These are phyloP conservation scores for Tetramorium parvispinum DNA, from an alignment of 1,140 invertebrate species.

Conservation along the genomic window DNA sequence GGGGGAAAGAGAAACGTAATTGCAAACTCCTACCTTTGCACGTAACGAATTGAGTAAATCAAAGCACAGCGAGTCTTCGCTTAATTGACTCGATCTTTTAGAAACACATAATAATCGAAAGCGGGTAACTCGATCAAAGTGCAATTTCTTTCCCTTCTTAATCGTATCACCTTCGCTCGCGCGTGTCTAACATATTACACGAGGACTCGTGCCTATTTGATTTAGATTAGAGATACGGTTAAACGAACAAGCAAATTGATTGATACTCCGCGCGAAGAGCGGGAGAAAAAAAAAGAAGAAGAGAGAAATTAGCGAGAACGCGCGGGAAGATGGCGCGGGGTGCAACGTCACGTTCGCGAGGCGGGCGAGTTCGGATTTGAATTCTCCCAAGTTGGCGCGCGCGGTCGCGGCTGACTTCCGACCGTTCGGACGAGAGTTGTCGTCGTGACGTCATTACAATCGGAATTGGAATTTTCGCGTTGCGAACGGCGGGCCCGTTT, in stretches of 20 bases:
- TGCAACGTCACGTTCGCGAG: not conserved
- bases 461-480: too few relatives aligned
- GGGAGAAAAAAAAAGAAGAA: not conserved
- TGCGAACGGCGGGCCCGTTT: not conserved
- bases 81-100: slow-evolving; percentile 37
- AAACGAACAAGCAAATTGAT: not conserved
- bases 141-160: slow-evolving; percentile 32
- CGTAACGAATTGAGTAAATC: slow-evolving; percentile 23
- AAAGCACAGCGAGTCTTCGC: not conserved
- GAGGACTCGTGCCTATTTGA: not conserved
- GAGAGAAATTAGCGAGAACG: too few relatives aligned
- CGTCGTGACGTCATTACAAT: too few relatives aligned
- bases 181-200: not conserved
- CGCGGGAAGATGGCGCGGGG: too few relatives aligned
- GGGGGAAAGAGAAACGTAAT: not conserved
- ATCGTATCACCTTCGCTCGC: not conserved
- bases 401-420: not conserved
- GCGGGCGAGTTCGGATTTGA: not conserved
- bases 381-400: slow-evolving; percentile 14
- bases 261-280: not conserved
- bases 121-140: not conserved
- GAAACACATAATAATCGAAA: slow-evolving; percentile 15
- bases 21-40: slow-evolving; percentile 20
- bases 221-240: not conserved
- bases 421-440: not conserved